Conservation (phyloP, 2,113 vertebrate species). For the Gorilla gorilla region DNA sequence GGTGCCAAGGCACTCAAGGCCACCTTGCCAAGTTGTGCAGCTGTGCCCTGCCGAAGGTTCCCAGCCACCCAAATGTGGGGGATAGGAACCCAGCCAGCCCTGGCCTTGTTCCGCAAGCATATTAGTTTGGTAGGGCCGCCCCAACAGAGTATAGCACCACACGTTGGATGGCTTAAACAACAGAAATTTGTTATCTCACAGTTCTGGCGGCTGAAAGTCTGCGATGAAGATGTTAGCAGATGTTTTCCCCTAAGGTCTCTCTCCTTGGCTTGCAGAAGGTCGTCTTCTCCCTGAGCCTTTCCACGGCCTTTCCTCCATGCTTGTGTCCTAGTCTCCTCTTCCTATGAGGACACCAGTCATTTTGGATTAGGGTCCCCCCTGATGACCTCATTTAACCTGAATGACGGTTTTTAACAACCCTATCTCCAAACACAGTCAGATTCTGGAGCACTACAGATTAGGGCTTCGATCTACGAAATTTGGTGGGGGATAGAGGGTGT, state of each 20-base stretch:
- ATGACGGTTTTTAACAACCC: background rate
- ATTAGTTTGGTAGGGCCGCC: background rate
- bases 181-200: background rate
- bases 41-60: background rate
- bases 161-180: too few species aligned
- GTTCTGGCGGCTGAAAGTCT: background rate
- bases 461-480: background rate
- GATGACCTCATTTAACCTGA: background rate
- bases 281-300: background rate
- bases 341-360: background rate
- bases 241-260: background rate
- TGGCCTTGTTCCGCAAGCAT: background rate
- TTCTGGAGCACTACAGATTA: background rate
- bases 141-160: background rate
- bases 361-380: background rate
- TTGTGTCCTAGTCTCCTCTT: background rate
- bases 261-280: background rate
- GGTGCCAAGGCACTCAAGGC: background rate
- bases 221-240: background rate
- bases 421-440: background rate
- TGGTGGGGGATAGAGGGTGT: background rate
- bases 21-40: background rate
- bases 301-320: background rate
- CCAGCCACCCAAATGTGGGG: background rate
- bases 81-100: background rate